Evolutionary conservation across 2,888 invertebrate genomes (phyloP).

Genomic region (Tetranychus piercei): DNA sequence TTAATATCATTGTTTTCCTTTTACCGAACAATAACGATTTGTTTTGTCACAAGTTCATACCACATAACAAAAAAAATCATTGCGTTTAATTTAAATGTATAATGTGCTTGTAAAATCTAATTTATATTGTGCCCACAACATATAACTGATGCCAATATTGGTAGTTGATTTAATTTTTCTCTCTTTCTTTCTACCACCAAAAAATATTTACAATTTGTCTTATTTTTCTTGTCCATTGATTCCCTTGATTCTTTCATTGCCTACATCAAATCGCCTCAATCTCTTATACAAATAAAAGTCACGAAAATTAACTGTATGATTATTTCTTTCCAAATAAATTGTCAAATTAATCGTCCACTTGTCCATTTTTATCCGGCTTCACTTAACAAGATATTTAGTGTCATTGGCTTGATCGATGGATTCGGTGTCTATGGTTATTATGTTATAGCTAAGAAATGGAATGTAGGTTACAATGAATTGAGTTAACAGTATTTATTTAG

Average conservation of each 20-base stretch:
- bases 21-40: no score
- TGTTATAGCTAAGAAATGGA: no score
- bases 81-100: background rate
- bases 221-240: slow-evolving; percentile 1
- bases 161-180: background rate
- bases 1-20: background rate
- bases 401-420: no score
- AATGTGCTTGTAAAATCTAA: background rate
- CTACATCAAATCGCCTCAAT: background rate
- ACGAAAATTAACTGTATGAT: background rate
- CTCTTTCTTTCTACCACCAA: background rate
- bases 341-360: no score
- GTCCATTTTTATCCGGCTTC: no score
- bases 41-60: no score
- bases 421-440: no score
- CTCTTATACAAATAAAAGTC: background rate
- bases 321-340: background rate
- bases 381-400: no score
- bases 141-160: background rate
- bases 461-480: no score
- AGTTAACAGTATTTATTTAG: no score
- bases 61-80: background rate
- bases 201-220: background rate
- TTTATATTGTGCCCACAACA: background rate
- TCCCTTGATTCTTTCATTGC: slow-evolving; percentile 5